phyloP scores from a whole-genome alignment of 2,888 invertebrate genomes.

The Operophtera brumata region DNA sequence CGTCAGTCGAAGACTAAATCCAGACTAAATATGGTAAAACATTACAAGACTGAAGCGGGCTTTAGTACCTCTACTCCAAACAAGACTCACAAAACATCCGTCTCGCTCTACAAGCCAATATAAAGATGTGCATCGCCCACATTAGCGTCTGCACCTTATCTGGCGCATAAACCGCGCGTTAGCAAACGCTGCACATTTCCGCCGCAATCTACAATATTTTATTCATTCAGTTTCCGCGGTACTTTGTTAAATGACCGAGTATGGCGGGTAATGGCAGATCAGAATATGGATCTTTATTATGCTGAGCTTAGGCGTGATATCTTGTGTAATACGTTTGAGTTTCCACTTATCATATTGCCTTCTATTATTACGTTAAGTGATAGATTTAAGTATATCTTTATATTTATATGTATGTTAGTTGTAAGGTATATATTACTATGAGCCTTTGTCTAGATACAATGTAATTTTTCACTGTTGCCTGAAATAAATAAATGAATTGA shows the following conservation, averaged over 20 bases:
- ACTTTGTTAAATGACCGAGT: conserved; percentile 41
- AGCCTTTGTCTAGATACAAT: too few species aligned
- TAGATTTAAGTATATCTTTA: neutral
- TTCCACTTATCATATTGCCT: too few species aligned
- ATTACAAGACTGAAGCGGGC: too few species aligned
- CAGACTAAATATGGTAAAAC: too few species aligned
- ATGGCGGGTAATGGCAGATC: conserved; percentile 20
- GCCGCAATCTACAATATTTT: conserved; percentile 55
- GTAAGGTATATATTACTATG: too few species aligned
- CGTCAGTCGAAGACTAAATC: too few species aligned
- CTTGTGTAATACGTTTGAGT: neutral
- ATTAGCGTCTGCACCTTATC: conserved; percentile 66
- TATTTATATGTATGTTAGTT: too few species aligned
- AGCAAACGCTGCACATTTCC: conserved; percentile 66
- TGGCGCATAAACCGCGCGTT: conserved; percentile 68
- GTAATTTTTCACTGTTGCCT: too few species aligned
- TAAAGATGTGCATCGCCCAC: conserved; percentile 60
- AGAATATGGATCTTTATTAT: conserved; percentile 22
- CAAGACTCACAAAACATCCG: neutral
- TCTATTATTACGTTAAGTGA: too few species aligned
- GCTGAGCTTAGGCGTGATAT: conserved; percentile 1
- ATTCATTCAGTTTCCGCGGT: conserved; percentile 58
- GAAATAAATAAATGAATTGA: too few species aligned
- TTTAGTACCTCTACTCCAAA: too few species aligned
- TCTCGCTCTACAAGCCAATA: conserved; percentile 29